phyloP scores from a whole-genome alignment of 2,888 invertebrate genomes.

The Drosophila melanocephala region DNA sequence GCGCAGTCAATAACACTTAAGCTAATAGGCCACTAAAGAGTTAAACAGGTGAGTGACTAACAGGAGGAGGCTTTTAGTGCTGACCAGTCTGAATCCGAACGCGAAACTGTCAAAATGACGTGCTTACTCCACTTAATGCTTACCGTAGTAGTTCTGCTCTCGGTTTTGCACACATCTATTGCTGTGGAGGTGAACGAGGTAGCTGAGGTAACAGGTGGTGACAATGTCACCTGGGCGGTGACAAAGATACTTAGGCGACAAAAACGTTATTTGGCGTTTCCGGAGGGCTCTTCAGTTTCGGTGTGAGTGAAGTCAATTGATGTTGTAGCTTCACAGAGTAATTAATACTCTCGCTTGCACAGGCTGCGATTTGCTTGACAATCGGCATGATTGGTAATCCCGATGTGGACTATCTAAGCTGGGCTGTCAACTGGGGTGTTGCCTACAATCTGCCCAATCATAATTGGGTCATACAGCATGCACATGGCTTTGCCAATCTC shows the following conservation, averaged over 20 bases:
- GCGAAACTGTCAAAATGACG: constrained; percentile 53
- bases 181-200: not conserved
- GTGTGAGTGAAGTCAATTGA: constrained; percentile 81
- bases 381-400: constrained; percentile 88
- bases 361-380: constrained; percentile 88
- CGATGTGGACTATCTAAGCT: constrained; percentile 87
- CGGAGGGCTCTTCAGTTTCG: constrained; percentile 87
- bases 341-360: constrained; percentile 7
- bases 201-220: constrained; percentile 8
- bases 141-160: constrained; percentile 15
- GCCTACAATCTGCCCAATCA: constrained; percentile 88
- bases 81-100: constrained; percentile 45
- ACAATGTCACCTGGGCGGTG: constrained; percentile 45
- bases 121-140: constrained; percentile 17
- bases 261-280: constrained; percentile 87
- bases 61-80: not conserved
- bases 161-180: constrained; percentile 6
- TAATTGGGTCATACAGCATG: constrained; percentile 86
- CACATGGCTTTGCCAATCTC: constrained; percentile 75
- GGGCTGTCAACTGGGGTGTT: constrained; percentile 90
- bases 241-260: constrained; percentile 72
- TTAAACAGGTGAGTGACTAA: not conserved
- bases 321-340: constrained; percentile 7
- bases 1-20: constrained; percentile 59
- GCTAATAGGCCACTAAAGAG: constrained; percentile 43